phyloP scores from a whole-genome alignment of 2,797 vertebrate genomes.

The Notolepis coatsorum region DNA sequence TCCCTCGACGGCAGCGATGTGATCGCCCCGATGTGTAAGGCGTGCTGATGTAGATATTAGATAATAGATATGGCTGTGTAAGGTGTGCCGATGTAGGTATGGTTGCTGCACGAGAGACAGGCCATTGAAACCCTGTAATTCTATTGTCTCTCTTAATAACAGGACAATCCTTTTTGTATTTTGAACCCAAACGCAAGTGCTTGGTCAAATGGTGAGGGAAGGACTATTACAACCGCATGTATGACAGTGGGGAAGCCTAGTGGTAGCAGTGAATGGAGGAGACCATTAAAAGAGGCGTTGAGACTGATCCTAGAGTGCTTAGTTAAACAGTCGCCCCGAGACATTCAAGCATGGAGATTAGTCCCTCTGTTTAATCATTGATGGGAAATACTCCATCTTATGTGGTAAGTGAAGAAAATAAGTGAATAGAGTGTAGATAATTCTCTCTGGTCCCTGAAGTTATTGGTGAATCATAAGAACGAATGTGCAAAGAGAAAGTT shows the following conservation, averaged over 20 bases:
- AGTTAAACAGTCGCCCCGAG: conserved; percentile 13
- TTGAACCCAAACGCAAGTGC: background rate
- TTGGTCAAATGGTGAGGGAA: background rate
- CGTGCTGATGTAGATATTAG: no score
- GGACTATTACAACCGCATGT: background rate
- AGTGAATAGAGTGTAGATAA: no score
- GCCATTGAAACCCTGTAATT: conserved; percentile 1
- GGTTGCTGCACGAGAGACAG: background rate
- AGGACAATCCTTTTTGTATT: conserved; percentile 1
- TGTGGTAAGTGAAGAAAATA: background rate
- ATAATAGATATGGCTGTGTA: no score
- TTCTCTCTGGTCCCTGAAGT: no score
- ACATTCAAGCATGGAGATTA: conserved; percentile 3
- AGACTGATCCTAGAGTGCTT: conserved; percentile 3
- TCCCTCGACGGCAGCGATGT: no score
- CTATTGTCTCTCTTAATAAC: conserved; percentile 2
- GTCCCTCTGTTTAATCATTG: conserved; percentile 14
- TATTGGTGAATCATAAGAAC: background rate
- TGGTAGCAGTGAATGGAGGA: background rate
- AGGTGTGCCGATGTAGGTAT: background rate
- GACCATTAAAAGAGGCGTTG: background rate
- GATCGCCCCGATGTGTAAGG: no score
- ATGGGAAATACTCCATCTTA: conserved; percentile 2
- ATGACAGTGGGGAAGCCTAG: background rate
- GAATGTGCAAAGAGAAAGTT: no score